Percentiles rank a stretch among this genome's conserved stretches.
Conservation (phyloP, 2,113 vertebrate species). For the Eulemur macaco region DNA sequence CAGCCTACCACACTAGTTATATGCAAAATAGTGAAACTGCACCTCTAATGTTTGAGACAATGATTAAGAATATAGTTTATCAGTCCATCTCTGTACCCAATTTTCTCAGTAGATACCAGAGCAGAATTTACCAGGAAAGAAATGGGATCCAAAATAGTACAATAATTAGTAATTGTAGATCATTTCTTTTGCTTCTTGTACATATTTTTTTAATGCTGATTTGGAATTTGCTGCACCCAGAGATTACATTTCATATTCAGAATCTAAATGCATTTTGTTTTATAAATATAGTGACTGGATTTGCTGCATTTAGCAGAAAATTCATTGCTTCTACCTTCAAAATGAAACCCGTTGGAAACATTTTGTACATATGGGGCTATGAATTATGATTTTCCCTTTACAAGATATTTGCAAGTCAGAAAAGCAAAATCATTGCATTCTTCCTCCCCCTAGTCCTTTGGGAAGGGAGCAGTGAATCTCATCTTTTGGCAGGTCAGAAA, state of each 20-base stretch:
- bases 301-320: slow-evolving; percentile 72
- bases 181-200: not conserved
- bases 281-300: slow-evolving; percentile 67
- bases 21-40: not conserved
- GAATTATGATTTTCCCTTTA: slow-evolving; percentile 67
- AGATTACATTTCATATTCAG: slow-evolving; percentile 58
- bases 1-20: not conserved
- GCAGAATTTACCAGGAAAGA: slow-evolving; percentile 38
- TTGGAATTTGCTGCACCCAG: slow-evolving; percentile 37
- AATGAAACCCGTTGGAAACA: not conserved
- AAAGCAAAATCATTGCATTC: slow-evolving; percentile 39
- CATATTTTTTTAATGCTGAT: slow-evolving; percentile 29
- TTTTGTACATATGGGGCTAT: slow-evolving; percentile 33
- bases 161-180: slow-evolving; percentile 41
- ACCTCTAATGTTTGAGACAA: not conserved
- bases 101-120: not conserved
- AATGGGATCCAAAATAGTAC: slow-evolving; percentile 45
- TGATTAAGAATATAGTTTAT: slow-evolving; percentile 17
- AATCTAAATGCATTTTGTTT: slow-evolving; percentile 62
- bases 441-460: not conserved
- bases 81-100: not conserved
- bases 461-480: slow-evolving; percentile 47
- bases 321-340: slow-evolving; percentile 66
- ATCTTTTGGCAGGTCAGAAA: slow-evolving; percentile 34
- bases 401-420: slow-evolving; percentile 67